Evolutionary conservation across 2,797 vertebrate genomes (phyloP), one percentile per base, ranked within the genome.

Genomic region (Gymnocypris eckloni): DNA sequence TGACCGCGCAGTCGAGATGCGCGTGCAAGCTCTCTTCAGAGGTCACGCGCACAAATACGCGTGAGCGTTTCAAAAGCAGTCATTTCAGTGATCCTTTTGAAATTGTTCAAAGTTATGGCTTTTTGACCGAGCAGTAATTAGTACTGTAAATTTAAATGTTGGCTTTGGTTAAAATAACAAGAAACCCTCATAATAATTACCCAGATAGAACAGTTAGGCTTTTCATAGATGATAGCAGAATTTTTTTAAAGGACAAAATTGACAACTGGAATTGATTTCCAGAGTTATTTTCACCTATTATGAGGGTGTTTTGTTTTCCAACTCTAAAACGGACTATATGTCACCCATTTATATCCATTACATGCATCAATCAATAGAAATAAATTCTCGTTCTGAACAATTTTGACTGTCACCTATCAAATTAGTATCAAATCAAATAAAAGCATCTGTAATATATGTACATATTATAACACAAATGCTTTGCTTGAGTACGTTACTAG

Each of bases 361-460:
- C 6, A 4, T 61, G n/a, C 11, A 37, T 54, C 28, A 39, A 15
- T 77, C 73, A 77, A 56, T 77, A 77, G 10, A 39, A 39, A 76
- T 54, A 13, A 12, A 37, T 76, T 37, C 18, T 54, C 18, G 39
- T 54, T 76, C 9, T 52, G 16, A 78, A 39, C 41, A 79, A 45
- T 79, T 28, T 28, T 61, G 39, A 2, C 56, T 28, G 4, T 20
- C 56, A 64, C 9, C 15, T 10, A 20, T 45, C 39, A 59, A 39
- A 77, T 76, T 22, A 54, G 28, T 76, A 76, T 76, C 10, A 61
- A 28, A 79, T 64, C 56, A 61, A 64, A 59, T 8, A 10, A 59
- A 59, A 59, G 1, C 52, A 25, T 59, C 18, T 56, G 13, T 61
- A 28, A 39, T 20, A 61, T 43, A 9, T 43, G 56, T 39, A 39